A percentile compares a stretch with the other conserved stretches of the same genome.
phyloP scores from a whole-genome alignment of 2,113 vertebrate species.

The Redunca redunca region DNA sequence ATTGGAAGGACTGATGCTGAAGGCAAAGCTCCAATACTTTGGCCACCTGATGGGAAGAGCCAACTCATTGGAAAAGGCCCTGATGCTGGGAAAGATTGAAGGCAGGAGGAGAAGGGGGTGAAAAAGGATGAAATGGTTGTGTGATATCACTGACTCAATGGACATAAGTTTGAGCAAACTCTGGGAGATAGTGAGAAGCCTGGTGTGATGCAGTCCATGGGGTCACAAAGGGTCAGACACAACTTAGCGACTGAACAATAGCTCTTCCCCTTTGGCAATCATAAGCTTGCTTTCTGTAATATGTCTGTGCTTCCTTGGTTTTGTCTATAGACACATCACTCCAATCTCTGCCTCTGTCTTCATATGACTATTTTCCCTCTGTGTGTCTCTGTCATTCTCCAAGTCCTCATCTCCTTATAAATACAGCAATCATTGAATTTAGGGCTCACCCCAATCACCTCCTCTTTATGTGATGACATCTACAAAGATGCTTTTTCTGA shows the following conservation, averaged over 20 bases:
- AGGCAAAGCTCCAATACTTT: not conserved
- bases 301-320: not conserved
- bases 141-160: not conserved
- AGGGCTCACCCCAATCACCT: too few species aligned
- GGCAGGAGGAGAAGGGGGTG: not conserved
- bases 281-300: not conserved
- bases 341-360: not conserved
- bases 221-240: not conserved
- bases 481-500: not conserved
- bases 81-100: not conserved
- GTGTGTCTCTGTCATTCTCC: not conserved
- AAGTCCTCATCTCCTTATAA: not conserved
- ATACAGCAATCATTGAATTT: too few species aligned
- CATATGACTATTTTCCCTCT: not conserved
- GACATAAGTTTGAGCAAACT: not conserved
- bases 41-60: not conserved
- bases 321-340: rapidly evolving
- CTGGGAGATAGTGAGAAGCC: not conserved
- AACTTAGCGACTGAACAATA: not conserved
- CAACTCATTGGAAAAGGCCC: not conserved
- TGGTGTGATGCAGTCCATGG: not conserved
- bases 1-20: not conserved
- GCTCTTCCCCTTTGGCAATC: not conserved
- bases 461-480: not conserved
- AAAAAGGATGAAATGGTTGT: not conserved